These are phyloP conservation scores for Chunga burmeisteri DNA, from an alignment of 2,113 vertebrate genomes.

Conservation along the genomic window DNA sequence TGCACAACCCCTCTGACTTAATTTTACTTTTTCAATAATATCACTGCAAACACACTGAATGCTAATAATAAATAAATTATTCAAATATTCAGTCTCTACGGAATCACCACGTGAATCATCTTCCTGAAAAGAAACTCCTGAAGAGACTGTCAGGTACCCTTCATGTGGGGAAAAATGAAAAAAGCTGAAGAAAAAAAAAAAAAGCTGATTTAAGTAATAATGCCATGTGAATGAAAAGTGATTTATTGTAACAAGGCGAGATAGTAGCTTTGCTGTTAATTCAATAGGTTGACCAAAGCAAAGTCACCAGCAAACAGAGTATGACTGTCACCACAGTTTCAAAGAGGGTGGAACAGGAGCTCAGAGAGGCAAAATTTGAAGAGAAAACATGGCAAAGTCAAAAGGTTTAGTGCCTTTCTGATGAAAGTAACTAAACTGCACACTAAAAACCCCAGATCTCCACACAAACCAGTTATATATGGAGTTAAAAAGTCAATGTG, in stretches of 20 bases:
- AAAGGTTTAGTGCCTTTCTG: neutral
- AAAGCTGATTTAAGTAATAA: neutral
- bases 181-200: no score
- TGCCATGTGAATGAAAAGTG: neutral
- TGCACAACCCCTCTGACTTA: conserved; percentile 1
- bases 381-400: neutral
- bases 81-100: neutral
- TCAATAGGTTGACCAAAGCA: neutral
- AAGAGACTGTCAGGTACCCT: conserved; percentile 1
- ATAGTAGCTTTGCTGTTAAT: neutral
- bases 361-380: neutral
- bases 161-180: neutral
- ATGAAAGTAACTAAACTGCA: neutral
- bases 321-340: neutral
- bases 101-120: neutral
- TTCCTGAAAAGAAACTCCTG: conserved; percentile 36
- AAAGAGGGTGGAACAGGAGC: neutral
- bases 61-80: conserved; percentile 57
- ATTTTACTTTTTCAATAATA: conserved; percentile 30
- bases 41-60: conserved; percentile 28
- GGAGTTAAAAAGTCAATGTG: neutral
- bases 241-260: neutral
- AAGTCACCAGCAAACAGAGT: neutral
- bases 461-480: neutral
- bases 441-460: neutral